Evolutionary conservation across 2,113 vertebrate species (phyloP), one percentile per base, ranked within the genome.

Genomic region (Eidolon helvum): DNA sequence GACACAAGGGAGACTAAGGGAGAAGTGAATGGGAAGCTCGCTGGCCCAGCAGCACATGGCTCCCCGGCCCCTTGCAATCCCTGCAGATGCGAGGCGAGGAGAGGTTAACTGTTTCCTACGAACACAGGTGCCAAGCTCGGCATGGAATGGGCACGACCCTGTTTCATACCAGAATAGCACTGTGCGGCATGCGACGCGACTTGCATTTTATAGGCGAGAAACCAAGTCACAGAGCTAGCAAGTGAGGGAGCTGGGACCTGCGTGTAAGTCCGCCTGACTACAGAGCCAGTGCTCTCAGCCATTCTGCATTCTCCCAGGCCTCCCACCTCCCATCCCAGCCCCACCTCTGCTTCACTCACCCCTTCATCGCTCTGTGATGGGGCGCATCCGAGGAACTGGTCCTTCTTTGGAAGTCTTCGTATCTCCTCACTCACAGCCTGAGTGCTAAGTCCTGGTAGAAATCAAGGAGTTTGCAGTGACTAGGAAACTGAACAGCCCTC

Each of bases 291-390:
- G 45, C 26, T 72, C 69, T 10, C 11, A 69, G 59, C 16, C 40
- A 53, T 61, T 87, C 7, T 43, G 28, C 48, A 50, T 45, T 55
- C 57, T 92, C 71, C 85, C 82, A 59, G 28, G 55, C 33, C 78
- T 82, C 53, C 87, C 75, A 10, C 9, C 50, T 82, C 72, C 74
- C 66, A 38, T 3, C 24, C 65, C 35, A 80, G 61, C 26, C 65
- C 69, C 16, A 43, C 30, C 48, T 43, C 92, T 43, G 80, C 79
- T 12, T n/a, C 28, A 95, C 98, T 98, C 91, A 99, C 98, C 98
- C 98, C 98, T 99, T 98, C 98, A 99, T 99, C 96, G 97, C 98
- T 98, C 97, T 85, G 94, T 90, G 69, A 95, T 59, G 90, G 66
- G 61, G 77, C 77, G 95, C 98, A 99, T 98, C 98, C 97, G 97